These are phyloP conservation scores for Caenorhabditis sp. DNA, from an alignment of 2,888 invertebrate genomes.

Conservation along the genomic window DNA sequence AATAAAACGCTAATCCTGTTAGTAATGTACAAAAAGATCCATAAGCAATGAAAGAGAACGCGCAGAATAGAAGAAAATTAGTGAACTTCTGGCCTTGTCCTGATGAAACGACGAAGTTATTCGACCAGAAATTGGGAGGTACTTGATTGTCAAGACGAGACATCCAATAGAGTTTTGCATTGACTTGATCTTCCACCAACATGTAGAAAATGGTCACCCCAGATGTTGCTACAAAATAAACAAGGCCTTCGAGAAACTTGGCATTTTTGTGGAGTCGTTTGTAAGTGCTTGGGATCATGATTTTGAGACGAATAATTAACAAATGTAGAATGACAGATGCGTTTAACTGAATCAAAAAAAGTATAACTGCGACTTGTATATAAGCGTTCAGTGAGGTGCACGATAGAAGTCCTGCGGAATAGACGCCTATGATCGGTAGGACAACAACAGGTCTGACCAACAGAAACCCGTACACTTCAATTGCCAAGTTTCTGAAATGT, in stretches of 20 bases:
- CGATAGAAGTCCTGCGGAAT: constrained; percentile 16
- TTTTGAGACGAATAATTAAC: constrained; percentile 16
- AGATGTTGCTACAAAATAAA: constrained; percentile 6
- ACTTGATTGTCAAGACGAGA: constrained; percentile 2
- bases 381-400: constrained; percentile 9
- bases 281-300: constrained; percentile 17
- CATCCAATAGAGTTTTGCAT: constrained; percentile 15
- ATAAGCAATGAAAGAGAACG: constrained; percentile 7
- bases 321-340: constrained; percentile 26
- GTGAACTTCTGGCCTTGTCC: constrained; percentile 13
- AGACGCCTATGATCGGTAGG: constrained; percentile 24
- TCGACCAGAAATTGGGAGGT: constrained; percentile 12
- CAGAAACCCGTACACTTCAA: constrained; percentile 19
- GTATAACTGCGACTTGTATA: constrained; percentile 15
- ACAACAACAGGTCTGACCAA: constrained; percentile 29
- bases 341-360: constrained; percentile 20
- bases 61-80: constrained; percentile 15
- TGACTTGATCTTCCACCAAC: constrained; percentile 16
- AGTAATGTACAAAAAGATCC: constrained; percentile 7
- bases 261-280: background rate
- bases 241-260: background rate
- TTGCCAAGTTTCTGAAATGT: constrained; percentile 14
- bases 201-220: constrained; percentile 6
- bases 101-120: constrained; percentile 17
- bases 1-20: constrained; percentile 15